Conservation (phyloP, 2,113 vertebrate genomes). For the Oostethus manadensis region DNA sequence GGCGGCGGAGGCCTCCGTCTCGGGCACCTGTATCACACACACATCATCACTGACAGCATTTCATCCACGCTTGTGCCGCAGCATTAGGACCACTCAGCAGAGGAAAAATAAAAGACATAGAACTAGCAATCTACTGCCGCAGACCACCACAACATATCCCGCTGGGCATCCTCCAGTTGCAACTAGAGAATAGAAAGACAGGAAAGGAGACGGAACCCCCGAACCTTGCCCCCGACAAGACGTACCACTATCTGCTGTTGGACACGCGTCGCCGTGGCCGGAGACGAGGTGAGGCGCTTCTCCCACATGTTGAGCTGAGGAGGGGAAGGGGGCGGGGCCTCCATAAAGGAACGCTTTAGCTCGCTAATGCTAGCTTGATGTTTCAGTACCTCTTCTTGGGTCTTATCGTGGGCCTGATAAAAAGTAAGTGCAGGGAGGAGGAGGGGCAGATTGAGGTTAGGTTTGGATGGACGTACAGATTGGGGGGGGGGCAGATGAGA, state of each 20-base stretch:
- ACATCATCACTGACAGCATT: constrained; percentile 37
- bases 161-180: not conserved
- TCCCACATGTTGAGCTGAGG: constrained; percentile 91
- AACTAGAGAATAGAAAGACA: not conserved
- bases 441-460: not conserved
- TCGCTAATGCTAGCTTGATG: constrained; percentile 99
- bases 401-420: constrained; percentile 95
- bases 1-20: constrained; percentile 62
- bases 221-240: constrained; percentile 56
- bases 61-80: not conserved
- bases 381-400: constrained; percentile 97
- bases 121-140: no score
- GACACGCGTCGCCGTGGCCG: constrained; percentile 82
- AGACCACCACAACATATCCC: no score
- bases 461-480: not conserved
- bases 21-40: constrained; percentile 83
- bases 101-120: no score
- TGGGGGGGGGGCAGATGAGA: not conserved
- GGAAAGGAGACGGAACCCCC: not conserved
- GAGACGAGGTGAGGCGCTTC: constrained; percentile 94
- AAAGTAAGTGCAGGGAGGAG: constrained; percentile 13
- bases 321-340: constrained; percentile 91
- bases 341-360: constrained; percentile 99
- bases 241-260: constrained; percentile 93
- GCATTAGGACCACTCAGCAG: no score